Evolutionary conservation across 1,140 invertebrate species (phyloP), one percentile per base, ranked within the genome.

Genomic region (Lutraria rhynchaena): DNA sequence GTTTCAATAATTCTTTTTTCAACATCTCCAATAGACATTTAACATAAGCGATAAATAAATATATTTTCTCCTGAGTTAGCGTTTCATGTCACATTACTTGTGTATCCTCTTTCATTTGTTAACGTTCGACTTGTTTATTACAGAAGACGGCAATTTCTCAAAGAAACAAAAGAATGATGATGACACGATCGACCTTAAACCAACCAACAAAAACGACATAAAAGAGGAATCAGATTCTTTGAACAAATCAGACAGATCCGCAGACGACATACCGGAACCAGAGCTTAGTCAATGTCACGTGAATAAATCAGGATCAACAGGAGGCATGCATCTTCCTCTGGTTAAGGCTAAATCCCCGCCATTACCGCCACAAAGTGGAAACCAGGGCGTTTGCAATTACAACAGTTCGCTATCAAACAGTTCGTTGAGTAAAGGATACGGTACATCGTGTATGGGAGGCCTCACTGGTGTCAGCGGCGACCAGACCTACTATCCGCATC

Each of bases 401-500:
- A 81, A 27, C 58, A 41, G 46, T 63, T 73, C 67, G 9, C 37
- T 80, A 19, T 51, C 63, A 2, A 60, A 46, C 27, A 60, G 65
- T n/a, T 70, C 76, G 5, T 31, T 80, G 19, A 46, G 24, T 19
- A 81, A 81, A 65, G 44, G 41, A 13, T 81, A 73, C 22, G 60
- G 58, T 5, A 51, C 78, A 24, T 69, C 81, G 4, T 88, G 84
- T 63, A 84, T 84, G 78, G 76, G 81, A 15, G 73, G 67, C 4
- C 11, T 80, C 9, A 49, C 11, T 44, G 76, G 49, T 7, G 61
- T 71, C 24, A 46, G 15, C n/a, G 63, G 57, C 49, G 87, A 87
- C 33, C 86, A 88, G 81, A 67, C 86, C 24, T 90, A 90, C 63
- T 90, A 88, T 46, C 84, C 87, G 0, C 89, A 90, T 70, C 87